Evolutionary conservation across 2,113 vertebrate genomes (phyloP).

Genomic region (Lophura nycthemera): DNA sequence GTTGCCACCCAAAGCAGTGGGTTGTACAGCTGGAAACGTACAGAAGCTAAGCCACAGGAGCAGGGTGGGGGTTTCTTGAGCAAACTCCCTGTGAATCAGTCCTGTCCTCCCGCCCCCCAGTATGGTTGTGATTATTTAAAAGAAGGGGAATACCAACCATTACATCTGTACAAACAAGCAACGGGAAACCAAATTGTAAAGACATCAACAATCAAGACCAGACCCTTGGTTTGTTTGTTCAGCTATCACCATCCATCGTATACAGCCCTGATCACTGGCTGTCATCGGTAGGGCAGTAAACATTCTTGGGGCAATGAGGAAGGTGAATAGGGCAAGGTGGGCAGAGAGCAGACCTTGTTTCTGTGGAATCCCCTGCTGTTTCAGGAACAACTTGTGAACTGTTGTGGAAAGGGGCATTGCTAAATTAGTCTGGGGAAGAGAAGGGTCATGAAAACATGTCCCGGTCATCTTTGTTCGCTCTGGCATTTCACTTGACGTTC

Average conservation of each 20-base stretch:
- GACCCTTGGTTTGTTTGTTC: constrained; percentile 42
- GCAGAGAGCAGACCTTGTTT: not conserved
- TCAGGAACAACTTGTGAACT: constrained; percentile 10
- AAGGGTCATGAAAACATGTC: not conserved
- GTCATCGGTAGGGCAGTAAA: not conserved
- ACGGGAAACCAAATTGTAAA: constrained; percentile 53
- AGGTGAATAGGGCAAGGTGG: constrained; percentile 32
- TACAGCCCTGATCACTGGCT: accelerated
- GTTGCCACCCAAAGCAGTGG: not conserved
- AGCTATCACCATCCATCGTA: not conserved
- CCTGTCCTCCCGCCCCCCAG: not conserved
- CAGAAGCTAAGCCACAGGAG: constrained; percentile 1
- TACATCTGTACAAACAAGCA: constrained; percentile 44
- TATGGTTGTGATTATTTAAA: constrained; percentile 8
- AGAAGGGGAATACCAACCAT: constrained; percentile 14
- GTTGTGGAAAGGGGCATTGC: not conserved
- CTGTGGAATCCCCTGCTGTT: not conserved
- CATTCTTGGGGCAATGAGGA: not conserved
- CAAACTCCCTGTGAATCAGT: not conserved
- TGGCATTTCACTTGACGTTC: constrained; percentile 2
- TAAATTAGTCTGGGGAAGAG: constrained; percentile 9
- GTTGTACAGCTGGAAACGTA: not conserved
- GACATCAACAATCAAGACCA: constrained; percentile 48
- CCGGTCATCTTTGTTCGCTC: not conserved
- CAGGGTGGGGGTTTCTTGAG: not conserved